These are phyloP conservation scores for Falco rusticolus DNA, from an alignment of 2,797 vertebrate genomes.

Conservation along the genomic window DNA sequence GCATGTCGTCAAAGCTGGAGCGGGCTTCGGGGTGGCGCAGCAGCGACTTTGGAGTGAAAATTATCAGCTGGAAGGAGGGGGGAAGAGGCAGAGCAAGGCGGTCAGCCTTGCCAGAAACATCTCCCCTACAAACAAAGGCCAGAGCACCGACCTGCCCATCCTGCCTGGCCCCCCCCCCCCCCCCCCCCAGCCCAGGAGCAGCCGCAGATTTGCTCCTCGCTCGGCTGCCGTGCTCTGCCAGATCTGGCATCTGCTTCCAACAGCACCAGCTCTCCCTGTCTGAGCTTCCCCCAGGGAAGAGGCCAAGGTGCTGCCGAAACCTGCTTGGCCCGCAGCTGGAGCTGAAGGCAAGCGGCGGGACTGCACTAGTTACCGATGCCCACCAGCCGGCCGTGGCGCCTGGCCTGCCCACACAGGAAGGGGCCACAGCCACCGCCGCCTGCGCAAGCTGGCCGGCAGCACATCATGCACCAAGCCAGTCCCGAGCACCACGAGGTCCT, in stretches of 20 bases:
- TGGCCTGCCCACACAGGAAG: fast-evolving
- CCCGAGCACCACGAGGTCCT: background rate
- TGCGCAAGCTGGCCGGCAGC: fast-evolving
- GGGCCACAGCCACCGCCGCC: background rate
- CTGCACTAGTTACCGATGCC: fast-evolving
- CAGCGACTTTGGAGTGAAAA: slow-evolving; percentile 95
- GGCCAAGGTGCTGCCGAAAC: background rate
- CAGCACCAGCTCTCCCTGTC: background rate
- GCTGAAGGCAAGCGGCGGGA: background rate
- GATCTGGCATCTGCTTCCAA: fast-evolving
- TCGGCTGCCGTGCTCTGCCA: background rate
- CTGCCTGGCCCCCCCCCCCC: background rate
- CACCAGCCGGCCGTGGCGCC: fast-evolving
- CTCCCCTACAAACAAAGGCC: background rate
- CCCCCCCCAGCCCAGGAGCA: background rate
- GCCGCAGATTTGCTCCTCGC: background rate
- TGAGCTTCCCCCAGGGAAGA: background rate
- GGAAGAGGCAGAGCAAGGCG: background rate
- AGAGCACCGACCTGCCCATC: fast-evolving
- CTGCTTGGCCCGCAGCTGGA: background rate
- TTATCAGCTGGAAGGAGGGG: slow-evolving; percentile 82
- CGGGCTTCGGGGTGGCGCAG: slow-evolving; percentile 93
- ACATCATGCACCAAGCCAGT: fast-evolving
- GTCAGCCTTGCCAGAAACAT: background rate
- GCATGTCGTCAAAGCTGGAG: slow-evolving; percentile 92